These are phyloP conservation scores for Pterocles burchelli DNA, from an alignment of 2,113 vertebrate species.

Conservation along the genomic window DNA sequence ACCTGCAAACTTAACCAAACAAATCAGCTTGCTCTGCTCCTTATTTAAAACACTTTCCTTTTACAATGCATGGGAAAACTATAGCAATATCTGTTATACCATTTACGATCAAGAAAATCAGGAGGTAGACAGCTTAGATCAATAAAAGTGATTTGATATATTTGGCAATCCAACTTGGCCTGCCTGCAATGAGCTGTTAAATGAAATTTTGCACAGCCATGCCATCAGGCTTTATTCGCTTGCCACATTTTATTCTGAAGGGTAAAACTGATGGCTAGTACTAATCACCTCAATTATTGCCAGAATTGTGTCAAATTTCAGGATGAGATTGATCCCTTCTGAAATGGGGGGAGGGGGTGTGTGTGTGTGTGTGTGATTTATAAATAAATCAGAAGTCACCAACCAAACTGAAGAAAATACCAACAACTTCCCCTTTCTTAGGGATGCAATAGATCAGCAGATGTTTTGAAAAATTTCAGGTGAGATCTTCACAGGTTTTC, in stretches of 20 bases:
- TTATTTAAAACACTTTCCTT: constrained; percentile 75
- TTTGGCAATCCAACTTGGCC: constrained; percentile 46
- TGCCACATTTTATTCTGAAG: constrained; percentile 59
- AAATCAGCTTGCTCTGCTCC: constrained; percentile 69
- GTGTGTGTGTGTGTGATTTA: background rate
- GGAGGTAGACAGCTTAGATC: constrained; percentile 73
- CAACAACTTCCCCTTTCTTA: background rate
- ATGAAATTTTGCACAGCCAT: constrained; percentile 66
- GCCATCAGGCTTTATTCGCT: constrained; percentile 48
- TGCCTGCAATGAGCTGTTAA: constrained; percentile 69
- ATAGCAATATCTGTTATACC: constrained; percentile 55
- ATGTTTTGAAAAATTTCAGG: background rate
- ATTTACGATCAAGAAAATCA: constrained; percentile 73
- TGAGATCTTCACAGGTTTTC: background rate
- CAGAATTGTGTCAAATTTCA: background rate
- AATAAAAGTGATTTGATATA: constrained; percentile 72
- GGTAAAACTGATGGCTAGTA: constrained; percentile 27
- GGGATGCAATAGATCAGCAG: background rate
- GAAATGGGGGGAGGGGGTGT: background rate
- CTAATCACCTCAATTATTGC: background rate
- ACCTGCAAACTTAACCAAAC: constrained; percentile 75
- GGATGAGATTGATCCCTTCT: background rate
- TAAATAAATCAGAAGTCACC: background rate
- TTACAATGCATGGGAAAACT: constrained; percentile 70
- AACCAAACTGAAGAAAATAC: background rate